A percentile compares a stretch with the other conserved stretches of the same genome.
Conservation (phyloP, 1,140 invertebrate species). For the Scaptomyza hsui region DNA sequence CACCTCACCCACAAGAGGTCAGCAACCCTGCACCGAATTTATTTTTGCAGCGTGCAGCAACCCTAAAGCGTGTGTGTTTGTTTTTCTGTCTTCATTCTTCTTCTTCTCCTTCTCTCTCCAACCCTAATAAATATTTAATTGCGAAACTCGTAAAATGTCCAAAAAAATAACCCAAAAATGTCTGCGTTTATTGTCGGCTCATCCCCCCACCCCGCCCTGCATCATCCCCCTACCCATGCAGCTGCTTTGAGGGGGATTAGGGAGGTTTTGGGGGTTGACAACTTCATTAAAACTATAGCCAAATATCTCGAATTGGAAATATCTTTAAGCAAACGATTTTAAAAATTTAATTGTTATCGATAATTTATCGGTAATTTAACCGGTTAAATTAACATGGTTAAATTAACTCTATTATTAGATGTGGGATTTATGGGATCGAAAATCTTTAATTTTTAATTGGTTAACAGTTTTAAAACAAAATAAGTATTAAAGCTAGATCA, state of each 20-base stretch:
- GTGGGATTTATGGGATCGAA: too few species aligned
- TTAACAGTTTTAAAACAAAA: too few species aligned
- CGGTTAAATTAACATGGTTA: too few species aligned
- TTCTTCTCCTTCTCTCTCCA: background rate
- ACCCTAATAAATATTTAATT: conserved; percentile 53
- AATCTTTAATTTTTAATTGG: too few species aligned
- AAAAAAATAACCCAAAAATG: conserved; percentile 9
- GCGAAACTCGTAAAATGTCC: conserved; percentile 58
- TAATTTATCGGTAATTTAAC: too few species aligned
- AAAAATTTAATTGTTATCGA: too few species aligned
- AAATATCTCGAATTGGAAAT: too few species aligned
- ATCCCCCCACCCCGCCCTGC: background rate
- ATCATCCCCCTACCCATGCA: background rate
- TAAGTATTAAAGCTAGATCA: too few species aligned
- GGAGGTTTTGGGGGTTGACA: conserved; percentile 56
- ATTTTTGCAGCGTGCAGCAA: conserved; percentile 16
- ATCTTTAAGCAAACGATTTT: too few species aligned
- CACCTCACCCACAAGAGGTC: background rate
- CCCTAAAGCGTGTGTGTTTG: background rate
- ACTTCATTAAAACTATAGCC: conserved; percentile 55
- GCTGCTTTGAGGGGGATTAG: too few species aligned
- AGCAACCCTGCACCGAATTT: conserved; percentile 11
- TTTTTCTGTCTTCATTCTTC: background rate
- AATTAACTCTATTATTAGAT: too few species aligned
- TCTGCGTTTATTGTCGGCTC: too few species aligned